Evolutionary conservation across 2,113 vertebrate species (phyloP).

Genomic region (Eulemur macaco): DNA sequence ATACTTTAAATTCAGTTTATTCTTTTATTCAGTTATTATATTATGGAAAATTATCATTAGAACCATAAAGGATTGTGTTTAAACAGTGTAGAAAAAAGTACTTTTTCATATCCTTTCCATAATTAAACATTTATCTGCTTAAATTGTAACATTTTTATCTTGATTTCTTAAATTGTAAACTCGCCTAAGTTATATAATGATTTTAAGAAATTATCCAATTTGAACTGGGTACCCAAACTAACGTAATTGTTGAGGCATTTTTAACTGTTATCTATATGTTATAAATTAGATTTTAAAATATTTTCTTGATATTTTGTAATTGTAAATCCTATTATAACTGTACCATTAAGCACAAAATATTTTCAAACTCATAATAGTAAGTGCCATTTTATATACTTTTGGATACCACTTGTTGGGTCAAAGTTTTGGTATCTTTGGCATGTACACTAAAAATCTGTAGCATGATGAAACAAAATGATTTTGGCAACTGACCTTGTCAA

Average conservation of each 20-base stretch:
- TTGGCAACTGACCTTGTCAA: conserved; percentile 11
- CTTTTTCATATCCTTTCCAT: conserved; percentile 53
- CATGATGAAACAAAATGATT: conserved; percentile 21
- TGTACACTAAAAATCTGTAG: background rate
- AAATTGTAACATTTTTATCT: conserved; percentile 41
- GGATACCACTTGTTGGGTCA: background rate
- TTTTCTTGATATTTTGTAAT: conserved; percentile 30
- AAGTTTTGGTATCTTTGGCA: background rate
- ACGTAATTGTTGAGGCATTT: conserved; percentile 11
- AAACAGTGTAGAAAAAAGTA: conserved; percentile 64
- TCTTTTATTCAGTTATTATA: conserved; percentile 51
- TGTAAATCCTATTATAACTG: background rate
- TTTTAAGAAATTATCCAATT: conserved; percentile 50
- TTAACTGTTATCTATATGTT: background rate
- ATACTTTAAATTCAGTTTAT: conserved; percentile 49
- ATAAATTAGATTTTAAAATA: conserved; percentile 42
- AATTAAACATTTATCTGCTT: conserved; percentile 66
- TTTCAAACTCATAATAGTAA: conserved; percentile 1
- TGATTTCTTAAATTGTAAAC: conserved; percentile 45
- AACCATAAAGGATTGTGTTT: conserved; percentile 59
- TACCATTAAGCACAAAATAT: conserved; percentile 23
- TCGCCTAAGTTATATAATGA: conserved; percentile 1
- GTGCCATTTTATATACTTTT: conserved; percentile 35
- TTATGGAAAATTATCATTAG: conserved; percentile 47
- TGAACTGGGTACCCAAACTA: conserved; percentile 20